Evolutionary conservation across 2,797 vertebrate species (phyloP).

Genomic region (Adelosebastes latens): DNA sequence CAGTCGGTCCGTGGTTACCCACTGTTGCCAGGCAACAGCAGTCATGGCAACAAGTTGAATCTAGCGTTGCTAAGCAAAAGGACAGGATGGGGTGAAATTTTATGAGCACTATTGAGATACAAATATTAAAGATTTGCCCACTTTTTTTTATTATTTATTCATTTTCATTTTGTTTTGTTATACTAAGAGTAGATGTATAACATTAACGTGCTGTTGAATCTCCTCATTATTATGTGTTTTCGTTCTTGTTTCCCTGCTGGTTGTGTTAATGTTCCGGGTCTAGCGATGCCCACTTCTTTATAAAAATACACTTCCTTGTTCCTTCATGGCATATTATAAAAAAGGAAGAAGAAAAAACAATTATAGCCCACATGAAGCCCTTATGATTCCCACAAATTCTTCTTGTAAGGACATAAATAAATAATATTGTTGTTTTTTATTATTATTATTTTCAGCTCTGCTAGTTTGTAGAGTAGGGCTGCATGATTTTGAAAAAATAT

Average conservation of each 20-base stretch:
- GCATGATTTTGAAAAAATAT: no score
- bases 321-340: not conserved
- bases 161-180: not conserved
- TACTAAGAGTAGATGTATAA: not conserved
- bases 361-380: no score
- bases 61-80: conserved; percentile 59
- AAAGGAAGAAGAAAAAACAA: not conserved
- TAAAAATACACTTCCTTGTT: not conserved
- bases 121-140: conserved; percentile 17
- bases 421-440: not conserved
- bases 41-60: conserved; percentile 75
- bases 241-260: not conserved
- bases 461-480: no score
- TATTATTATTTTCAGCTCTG: not conserved
- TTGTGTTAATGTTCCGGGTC: not conserved
- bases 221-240: not conserved
- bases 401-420: not conserved
- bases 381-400: not conserved
- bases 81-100: conserved; percentile 43
- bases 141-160: not conserved
- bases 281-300: not conserved
- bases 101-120: conserved; percentile 12
- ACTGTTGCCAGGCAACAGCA: conserved; percentile 84
- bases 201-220: not conserved
- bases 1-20: conserved; percentile 69